Percentiles rank a stretch among this genome's conserved stretches.
Conservation (phyloP, 1,140 invertebrate genomes). For the Zaprionus camerounensis region DNA sequence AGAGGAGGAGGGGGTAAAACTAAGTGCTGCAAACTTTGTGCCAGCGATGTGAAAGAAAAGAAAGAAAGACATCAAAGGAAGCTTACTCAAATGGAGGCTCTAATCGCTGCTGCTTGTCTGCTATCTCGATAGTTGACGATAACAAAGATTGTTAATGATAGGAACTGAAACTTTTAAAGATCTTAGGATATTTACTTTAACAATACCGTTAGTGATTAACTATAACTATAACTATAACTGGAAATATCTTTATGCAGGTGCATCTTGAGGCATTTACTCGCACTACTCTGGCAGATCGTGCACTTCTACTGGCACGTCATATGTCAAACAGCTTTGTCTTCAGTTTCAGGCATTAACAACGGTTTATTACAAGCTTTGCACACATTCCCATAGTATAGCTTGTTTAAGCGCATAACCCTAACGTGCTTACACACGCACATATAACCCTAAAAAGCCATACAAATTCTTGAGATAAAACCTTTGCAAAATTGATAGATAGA, state of each 20-base stretch:
- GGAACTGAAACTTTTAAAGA: neutral
- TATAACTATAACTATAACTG: too few species aligned
- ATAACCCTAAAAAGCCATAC: conserved; percentile 65
- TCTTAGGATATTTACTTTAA: neutral
- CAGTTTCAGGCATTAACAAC: neutral
- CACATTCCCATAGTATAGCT: conserved; percentile 23
- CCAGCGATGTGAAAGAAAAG: too few species aligned
- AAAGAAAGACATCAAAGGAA: neutral
- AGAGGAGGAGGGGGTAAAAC: neutral
- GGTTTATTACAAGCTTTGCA: conserved; percentile 27
- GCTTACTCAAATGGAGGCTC: neutral
- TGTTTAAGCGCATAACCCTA: conserved; percentile 22
- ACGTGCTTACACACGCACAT: conserved; percentile 28
- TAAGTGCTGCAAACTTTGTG: neutral
- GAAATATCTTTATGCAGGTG: too few species aligned
- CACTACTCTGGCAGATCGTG: neutral
- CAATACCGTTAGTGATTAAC: too few species aligned
- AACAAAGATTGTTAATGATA: neutral
- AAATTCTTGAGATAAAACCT: conserved; percentile 73
- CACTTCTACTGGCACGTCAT: neutral
- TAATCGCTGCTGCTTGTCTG: neutral
- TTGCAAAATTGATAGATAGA: conserved; percentile 81
- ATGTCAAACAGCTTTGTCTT: neutral
- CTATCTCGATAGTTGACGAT: neutral
- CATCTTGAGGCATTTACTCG: neutral